Conservation (phyloP, 2,888 invertebrate species). For the Drosophila parthenogenetica region DNA sequence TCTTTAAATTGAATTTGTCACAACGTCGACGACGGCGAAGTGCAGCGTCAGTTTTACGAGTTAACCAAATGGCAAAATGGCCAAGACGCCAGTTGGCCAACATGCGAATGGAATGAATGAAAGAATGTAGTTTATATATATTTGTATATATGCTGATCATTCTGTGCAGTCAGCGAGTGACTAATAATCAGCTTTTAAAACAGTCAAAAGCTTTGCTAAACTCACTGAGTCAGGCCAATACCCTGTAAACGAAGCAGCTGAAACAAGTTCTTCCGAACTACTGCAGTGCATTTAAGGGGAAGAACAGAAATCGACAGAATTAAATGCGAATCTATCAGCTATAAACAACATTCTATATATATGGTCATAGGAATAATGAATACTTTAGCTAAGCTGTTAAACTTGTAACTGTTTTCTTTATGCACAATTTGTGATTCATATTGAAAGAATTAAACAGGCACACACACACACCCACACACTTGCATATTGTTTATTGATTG, state of each 20-base stretch:
- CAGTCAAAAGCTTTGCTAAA: conserved; percentile 18
- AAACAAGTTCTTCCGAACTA: no score
- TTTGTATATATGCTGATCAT: conserved; percentile 12
- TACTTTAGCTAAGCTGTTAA: conserved; percentile 13
- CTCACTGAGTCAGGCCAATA: conserved; percentile 16
- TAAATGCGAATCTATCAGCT: conserved; percentile 12
- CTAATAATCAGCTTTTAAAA: conserved; percentile 45
- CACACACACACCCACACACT: no score
- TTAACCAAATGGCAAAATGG: conserved; percentile 22
- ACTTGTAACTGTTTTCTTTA: conserved; percentile 13
- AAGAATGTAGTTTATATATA: background rate
- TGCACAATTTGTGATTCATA: conserved; percentile 23
- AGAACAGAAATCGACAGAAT: conserved; percentile 1
- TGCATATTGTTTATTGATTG: no score
- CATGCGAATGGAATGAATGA: conserved; percentile 35
- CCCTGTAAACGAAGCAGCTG: conserved; percentile 9
- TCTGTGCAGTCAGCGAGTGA: conserved; percentile 24
- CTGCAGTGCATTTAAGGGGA: background rate
- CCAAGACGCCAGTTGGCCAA: conserved; percentile 30
- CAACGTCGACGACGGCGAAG: conserved; percentile 6
- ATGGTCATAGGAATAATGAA: background rate
- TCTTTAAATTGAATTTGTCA: conserved; percentile 51
- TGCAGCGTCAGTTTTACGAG: conserved; percentile 37
- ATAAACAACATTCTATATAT: background rate
- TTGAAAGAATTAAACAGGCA: conserved; percentile 7